phyloP scores from a whole-genome alignment of 2,113 vertebrate genomes.

The Ptychochromis oligacanthus region DNA sequence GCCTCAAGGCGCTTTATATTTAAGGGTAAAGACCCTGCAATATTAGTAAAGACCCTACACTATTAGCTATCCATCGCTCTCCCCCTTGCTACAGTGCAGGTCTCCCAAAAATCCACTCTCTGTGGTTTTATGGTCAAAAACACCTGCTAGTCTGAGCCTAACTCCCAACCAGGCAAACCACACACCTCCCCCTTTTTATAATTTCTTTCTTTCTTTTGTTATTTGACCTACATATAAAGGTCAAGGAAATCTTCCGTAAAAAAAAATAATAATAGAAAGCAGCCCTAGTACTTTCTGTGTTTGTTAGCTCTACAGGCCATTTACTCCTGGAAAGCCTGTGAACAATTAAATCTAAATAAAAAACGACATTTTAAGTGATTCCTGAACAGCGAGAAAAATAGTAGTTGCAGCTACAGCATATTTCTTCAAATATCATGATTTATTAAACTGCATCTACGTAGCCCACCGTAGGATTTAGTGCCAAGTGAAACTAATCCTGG shows the following conservation, averaged over 20 bases:
- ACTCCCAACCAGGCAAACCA: not conserved
- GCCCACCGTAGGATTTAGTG: conserved; percentile 14
- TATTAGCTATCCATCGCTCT: not conserved
- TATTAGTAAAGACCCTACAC: too few relatives aligned
- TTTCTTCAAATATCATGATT: not conserved
- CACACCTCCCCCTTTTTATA: not conserved
- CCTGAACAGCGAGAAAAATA: not conserved
- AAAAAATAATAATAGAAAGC: too few relatives aligned
- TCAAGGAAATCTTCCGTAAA: too few relatives aligned
- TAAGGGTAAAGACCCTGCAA: too few relatives aligned
- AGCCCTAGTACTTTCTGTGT: not conserved
- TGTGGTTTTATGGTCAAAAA: not conserved
- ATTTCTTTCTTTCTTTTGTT: not conserved
- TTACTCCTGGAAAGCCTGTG: not conserved
- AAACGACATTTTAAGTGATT: not conserved
- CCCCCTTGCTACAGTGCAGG: not conserved
- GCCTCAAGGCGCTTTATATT: too few relatives aligned
- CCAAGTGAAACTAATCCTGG: conserved; percentile 11
- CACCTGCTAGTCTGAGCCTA: not conserved
- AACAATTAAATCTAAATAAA: too few relatives aligned
- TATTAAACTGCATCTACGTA: not conserved
- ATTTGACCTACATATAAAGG: too few relatives aligned
- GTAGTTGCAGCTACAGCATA: not conserved
- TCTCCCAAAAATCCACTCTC: not conserved
- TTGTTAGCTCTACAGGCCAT: not conserved